A percentile compares a stretch with the other conserved stretches of the same genome.
phyloP scores from a whole-genome alignment of 2,888 invertebrate species.

The Phalangium opilio region DNA sequence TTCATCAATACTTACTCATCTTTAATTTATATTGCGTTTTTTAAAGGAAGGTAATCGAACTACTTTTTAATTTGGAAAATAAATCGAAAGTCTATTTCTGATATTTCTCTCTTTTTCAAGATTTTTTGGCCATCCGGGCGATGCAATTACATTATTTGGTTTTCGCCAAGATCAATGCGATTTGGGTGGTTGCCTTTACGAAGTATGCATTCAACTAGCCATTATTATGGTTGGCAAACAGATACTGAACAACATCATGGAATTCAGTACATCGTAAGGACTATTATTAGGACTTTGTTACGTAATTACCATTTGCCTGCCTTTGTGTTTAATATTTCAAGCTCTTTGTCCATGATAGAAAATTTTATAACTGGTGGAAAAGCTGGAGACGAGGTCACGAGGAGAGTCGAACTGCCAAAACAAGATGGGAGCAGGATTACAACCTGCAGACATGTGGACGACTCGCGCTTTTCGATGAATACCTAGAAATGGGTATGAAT shows the following conservation, averaged over 20 bases:
- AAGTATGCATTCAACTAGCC: conserved; percentile 74
- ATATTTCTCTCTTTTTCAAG: conserved; percentile 6
- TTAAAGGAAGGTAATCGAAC: conserved; percentile 53
- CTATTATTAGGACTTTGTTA: too few species aligned
- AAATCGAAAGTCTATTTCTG: not conserved
- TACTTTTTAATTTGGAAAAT: not conserved
- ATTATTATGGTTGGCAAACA: conserved; percentile 95
- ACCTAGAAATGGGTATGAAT: conserved; percentile 85
- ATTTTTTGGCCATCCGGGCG: conserved; percentile 19
- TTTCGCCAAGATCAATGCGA: conserved; percentile 25
- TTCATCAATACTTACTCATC: conserved; percentile 98
- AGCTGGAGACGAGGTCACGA: conserved; percentile 15
- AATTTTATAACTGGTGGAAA: conserved; percentile 79
- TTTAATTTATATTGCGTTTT: conserved; percentile 96
- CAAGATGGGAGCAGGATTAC: conserved; percentile 83
- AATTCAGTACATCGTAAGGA: conserved; percentile 76
- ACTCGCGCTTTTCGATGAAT: conserved; percentile 85
- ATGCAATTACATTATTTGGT: conserved; percentile 16
- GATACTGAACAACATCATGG: conserved; percentile 78
- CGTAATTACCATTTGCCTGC: too few species aligned
- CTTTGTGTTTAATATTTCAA: too few species aligned
- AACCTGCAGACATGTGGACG: conserved; percentile 76
- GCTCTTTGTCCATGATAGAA: conserved; percentile 31
- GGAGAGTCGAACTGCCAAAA: conserved; percentile 34
- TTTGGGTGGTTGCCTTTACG: conserved; percentile 62